These are phyloP conservation scores for Drosophila rubida DNA, from an alignment of 2,888 invertebrate genomes.

Conservation along the genomic window DNA sequence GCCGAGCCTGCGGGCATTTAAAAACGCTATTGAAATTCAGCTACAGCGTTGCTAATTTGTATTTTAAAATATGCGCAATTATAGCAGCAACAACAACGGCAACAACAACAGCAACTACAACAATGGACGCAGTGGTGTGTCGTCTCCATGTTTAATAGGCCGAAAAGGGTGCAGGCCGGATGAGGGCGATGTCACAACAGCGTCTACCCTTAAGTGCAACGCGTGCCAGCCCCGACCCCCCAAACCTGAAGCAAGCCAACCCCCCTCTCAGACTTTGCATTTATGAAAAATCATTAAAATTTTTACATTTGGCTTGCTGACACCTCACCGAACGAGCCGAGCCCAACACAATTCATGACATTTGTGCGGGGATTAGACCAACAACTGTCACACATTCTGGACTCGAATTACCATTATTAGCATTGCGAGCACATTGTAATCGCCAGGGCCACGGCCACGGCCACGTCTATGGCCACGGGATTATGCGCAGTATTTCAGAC, in stretches of 20 bases:
- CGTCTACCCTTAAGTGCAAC: constrained; percentile 73
- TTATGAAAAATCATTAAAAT: constrained; percentile 81
- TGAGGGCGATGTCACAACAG: constrained; percentile 71
- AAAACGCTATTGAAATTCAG: constrained; percentile 77
- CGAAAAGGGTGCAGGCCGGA: constrained; percentile 72
- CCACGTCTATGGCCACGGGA: constrained; percentile 33
- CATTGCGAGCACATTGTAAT: constrained; percentile 9
- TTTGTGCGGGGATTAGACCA: constrained; percentile 76
- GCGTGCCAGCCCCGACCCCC: constrained; percentile 38
- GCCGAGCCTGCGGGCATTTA: constrained; percentile 64
- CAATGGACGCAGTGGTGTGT: constrained; percentile 74
- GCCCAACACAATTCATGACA: constrained; percentile 62
- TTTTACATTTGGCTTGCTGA: constrained; percentile 79
- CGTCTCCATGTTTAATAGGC: constrained; percentile 69
- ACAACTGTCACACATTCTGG: constrained; percentile 78
- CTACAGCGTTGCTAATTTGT: constrained; percentile 82
- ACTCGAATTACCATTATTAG: constrained; percentile 77
- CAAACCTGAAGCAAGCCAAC: neutral
- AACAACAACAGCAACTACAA: constrained; percentile 44
- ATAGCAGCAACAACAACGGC: too few species aligned
- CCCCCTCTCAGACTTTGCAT: constrained; percentile 49
- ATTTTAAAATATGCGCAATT: constrained; percentile 81
- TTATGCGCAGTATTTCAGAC: constrained; percentile 60
- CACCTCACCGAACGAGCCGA: constrained; percentile 52
- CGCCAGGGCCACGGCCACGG: too few species aligned